Evolutionary conservation across 1,140 invertebrate genomes (phyloP).

Genomic region (Zaprionus nigranus): DNA sequence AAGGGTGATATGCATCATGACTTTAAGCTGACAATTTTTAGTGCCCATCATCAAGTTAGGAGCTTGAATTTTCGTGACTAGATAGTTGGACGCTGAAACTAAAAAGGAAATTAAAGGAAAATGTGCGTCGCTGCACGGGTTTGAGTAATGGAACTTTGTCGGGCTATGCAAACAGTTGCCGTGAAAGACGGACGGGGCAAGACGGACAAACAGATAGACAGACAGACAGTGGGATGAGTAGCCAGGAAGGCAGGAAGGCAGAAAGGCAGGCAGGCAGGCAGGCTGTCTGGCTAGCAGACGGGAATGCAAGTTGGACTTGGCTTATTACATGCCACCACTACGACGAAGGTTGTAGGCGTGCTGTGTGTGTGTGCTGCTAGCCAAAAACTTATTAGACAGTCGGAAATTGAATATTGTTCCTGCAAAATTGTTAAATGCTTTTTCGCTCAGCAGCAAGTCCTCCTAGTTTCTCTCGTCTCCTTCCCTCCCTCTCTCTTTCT

Average conservation of each 20-base stretch:
- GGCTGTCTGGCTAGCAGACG: conserved; percentile 33
- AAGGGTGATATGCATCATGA: conserved; percentile 27
- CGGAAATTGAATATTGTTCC: conserved; percentile 81
- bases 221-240: conserved; percentile 25
- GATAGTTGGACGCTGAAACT: conserved; percentile 68
- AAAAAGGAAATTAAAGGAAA: conserved; percentile 82
- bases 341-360: conserved; percentile 20
- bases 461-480: conserved; percentile 2
- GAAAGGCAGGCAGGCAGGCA: conserved; percentile 11
- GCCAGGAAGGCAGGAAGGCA: conserved; percentile 35
- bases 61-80: conserved; percentile 43
- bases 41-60: conserved; percentile 15
- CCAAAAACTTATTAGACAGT: conserved; percentile 81
- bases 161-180: conserved; percentile 38
- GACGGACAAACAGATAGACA: background rate
- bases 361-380: conserved; percentile 51
- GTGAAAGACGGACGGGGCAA: conserved; percentile 3
- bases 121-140: conserved; percentile 64
- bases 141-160: conserved; percentile 79
- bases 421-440: conserved; percentile 74
- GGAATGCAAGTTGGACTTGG: conserved; percentile 58
- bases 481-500: background rate
- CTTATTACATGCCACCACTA: conserved; percentile 69
- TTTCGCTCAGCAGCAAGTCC: conserved; percentile 37
- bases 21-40: conserved; percentile 73